Base-by-base conservation (phyloP, 2,888 invertebrate species). In the Serripes groenlandicus region DNA sequence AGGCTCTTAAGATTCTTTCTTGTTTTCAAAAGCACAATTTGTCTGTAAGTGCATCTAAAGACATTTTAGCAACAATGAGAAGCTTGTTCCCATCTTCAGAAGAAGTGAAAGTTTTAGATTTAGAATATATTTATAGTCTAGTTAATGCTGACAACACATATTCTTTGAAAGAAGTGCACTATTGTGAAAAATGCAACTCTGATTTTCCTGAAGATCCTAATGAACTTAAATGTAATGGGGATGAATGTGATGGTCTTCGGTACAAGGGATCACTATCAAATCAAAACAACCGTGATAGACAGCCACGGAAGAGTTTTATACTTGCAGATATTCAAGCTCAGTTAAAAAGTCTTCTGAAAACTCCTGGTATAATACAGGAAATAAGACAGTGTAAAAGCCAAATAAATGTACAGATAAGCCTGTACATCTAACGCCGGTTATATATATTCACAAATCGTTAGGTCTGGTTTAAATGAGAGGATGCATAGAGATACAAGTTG, bases 161-260 rank as follows among this genome's bases (percentile, higher is more conserved):
- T 66, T 52, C 64, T 4, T 30, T 73, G 56, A 56, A 78, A 23
- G 72, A 70, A 60, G 35, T 75, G 7, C 75, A 75, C 23, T 68
- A 71, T 52, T 77, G 77, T 52, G 52, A 34, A 52, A n/a, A 60
- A 1, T 77, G 77, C 52, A 71, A 66, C 4, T 3, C 37, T 37
- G 54, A 23, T 21, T 77, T 77, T 54, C 71, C 77, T 71, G 76
- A 76, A 69, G 56, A 76, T 42, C 69, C 30, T 26, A 37, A 76
- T 76, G 69, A 69, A 23, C 70, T 69, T 37, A 69, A 60, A 32
- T 76, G 76, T 76, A 32, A 28, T 32, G 23, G 18, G 26, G 30
- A 42, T 28, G 60, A 76, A 32, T 76, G 76, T 69, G 35, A 75
- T 52, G 74, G 74, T 66, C 49, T 64, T 52, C 64, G 74, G n/a